Base-by-base conservation (phyloP, 2,797 vertebrate genomes). In the Sebastes flavidus region DNA sequence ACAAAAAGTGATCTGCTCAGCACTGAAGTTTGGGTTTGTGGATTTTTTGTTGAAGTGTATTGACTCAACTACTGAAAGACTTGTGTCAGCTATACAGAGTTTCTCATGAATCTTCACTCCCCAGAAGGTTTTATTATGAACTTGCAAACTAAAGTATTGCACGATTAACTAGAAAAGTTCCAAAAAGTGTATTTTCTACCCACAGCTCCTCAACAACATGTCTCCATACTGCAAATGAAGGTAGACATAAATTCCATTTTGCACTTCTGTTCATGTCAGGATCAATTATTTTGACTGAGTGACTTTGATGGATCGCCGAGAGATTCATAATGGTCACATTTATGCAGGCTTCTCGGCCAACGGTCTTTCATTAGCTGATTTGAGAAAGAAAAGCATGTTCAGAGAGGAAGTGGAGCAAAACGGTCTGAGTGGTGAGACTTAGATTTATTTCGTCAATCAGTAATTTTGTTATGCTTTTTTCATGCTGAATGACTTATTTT, bases 221-320 rank as follows among this genome's bases (percentile, higher is more conserved):
- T 30, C 30, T 13, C 5, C 16, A 70, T 6, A 16, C 18, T 32
- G 63, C 29, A 56, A 27, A 71, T 65, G 1, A 25, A 72, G 25
- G 9, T 16, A 4, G 30, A 29, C 38, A 49, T 29, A 5, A 54
- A 65, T 49, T 38, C 38, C 9, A 49, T 25, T n/a, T 32, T 59
- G 32, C 2, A n/a, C 30, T n/a, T 65, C 34, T 81, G 34, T 30
- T 65, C 16, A 30, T 16, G 65, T 61, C 65, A 9, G 71, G 71
- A 65, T 77, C 49, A 14, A 34, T 69, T 65, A 38, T 72, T 71
- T 34, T 63, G 42, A 83, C 60, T 32, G 67, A 55, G 62, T 30
- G 54, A 34, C 29, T 4, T 54, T 58, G 69, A 74, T 61, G 25
- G 77, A 67, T 7, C 30, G 67, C 13, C 61, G 54, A 63, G 16